phyloP scores from a whole-genome alignment of 2,888 invertebrate species.

The Hyposoter dolosus region DNA sequence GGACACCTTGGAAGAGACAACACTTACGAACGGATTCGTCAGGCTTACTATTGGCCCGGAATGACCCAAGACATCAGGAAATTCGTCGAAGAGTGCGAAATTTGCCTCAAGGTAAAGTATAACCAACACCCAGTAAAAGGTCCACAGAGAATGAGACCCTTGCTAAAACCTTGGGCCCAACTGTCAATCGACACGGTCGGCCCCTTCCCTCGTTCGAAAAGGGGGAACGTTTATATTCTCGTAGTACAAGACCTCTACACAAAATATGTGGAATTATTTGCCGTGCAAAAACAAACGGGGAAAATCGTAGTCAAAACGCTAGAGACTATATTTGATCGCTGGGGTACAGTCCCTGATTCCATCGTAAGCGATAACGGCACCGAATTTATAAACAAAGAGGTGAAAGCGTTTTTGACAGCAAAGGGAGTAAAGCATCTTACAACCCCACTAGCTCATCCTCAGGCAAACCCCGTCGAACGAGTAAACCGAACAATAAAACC shows the following conservation, averaged over 20 bases:
- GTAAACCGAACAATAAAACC: conserved; percentile 58
- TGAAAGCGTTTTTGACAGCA: conserved; percentile 32
- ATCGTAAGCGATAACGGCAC: conserved; percentile 49
- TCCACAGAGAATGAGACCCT: no score
- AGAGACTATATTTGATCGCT: conserved; percentile 41
- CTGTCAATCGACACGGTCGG: no score
- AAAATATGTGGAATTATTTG: conserved; percentile 51
- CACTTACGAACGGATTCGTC: neutral
- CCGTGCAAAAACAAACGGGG: conserved; percentile 38
- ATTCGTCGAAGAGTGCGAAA: no score
- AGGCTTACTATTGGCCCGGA: neutral
- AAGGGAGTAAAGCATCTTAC: neutral
- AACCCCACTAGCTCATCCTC: conserved; percentile 23
- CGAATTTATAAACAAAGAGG: conserved; percentile 60
- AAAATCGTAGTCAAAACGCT: conserved; percentile 32
- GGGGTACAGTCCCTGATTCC: conserved; percentile 45
- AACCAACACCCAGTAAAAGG: no score
- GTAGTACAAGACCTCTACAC: conserved; percentile 62
- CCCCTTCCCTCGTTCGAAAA: conserved; percentile 46
- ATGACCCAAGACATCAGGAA: no score
- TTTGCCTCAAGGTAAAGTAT: no score
- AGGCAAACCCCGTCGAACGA: conserved; percentile 48
- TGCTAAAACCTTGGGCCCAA: no score
- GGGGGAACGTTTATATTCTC: conserved; percentile 41
- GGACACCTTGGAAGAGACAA: conserved; percentile 56